A percentile compares a stretch with the other conserved stretches of the same genome.
Evolutionary conservation across 2,888 invertebrate genomes (phyloP).

Genomic region (Peribatodes rhomboidaria): DNA sequence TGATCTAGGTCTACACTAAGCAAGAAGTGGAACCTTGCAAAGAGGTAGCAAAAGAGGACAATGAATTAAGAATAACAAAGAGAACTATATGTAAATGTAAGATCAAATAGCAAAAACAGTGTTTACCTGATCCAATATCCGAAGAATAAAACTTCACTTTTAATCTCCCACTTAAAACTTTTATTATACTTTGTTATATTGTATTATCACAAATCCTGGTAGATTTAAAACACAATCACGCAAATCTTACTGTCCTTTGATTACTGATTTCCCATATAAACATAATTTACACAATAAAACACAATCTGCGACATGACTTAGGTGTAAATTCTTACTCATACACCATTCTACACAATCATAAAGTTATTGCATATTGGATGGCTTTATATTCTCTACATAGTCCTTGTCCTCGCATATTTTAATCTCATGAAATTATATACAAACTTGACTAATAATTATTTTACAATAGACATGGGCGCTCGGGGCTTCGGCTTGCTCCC

Average conservation of each 20-base stretch:
- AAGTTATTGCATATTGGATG: conserved; percentile 85
- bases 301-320: conserved; percentile 83
- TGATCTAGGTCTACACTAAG: no score
- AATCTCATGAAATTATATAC: conserved; percentile 86
- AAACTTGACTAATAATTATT: conserved; percentile 83
- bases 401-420: conserved; percentile 76
- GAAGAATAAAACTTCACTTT: conserved; percentile 85
- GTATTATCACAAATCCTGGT: conserved; percentile 92
- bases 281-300: conserved; percentile 86
- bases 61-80: conserved; percentile 1
- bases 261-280: conserved; percentile 85
- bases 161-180: conserved; percentile 87
- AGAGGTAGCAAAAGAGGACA: neutral
- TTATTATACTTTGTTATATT: conserved; percentile 89
- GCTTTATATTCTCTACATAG: conserved; percentile 81
- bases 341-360: conserved; percentile 83
- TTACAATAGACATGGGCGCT: conserved; percentile 77
- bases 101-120: conserved; percentile 50
- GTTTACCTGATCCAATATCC: conserved; percentile 70
- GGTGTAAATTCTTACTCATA: conserved; percentile 80
- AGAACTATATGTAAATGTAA: conserved; percentile 6
- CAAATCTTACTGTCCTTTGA: conserved; percentile 84
- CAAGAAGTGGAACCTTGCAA: neutral
- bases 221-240: conserved; percentile 90
- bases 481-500: conserved; percentile 63